These are phyloP conservation scores for Olivierus martensii DNA, from an alignment of 1,140 invertebrate species.

Conservation along the genomic window DNA sequence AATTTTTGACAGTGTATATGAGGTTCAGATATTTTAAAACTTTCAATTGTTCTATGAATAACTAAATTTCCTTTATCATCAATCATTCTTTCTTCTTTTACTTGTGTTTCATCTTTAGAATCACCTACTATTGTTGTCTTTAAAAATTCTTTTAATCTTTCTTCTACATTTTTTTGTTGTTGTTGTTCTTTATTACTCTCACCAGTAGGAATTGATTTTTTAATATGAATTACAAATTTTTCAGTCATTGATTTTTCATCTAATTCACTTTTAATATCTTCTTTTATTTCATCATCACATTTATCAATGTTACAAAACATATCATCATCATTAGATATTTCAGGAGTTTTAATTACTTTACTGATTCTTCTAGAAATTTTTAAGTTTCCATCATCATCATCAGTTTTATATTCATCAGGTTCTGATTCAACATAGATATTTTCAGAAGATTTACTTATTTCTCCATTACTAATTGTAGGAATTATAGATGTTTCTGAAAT, in stretches of 20 bases:
- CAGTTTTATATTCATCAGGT: conserved; percentile 7
- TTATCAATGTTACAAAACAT: not conserved
- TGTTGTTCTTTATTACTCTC: not conserved
- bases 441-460: too few species aligned
- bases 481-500: too few species aligned
- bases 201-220: not conserved
- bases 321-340: not conserved
- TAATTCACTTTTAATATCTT: not conserved
- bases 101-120: conserved; percentile 6
- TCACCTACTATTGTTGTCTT: conserved; percentile 5
- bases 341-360: not conserved
- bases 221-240: not conserved
- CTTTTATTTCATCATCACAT: not conserved
- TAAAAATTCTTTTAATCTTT: conserved; percentile 16
- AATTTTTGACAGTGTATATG: conserved; percentile 10
- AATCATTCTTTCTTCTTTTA: conserved; percentile 15
- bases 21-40: conserved; percentile 7
- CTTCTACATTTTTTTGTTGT: conserved; percentile 4
- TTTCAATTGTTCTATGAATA: conserved; percentile 7
- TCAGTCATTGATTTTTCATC: not conserved
- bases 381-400: conserved; percentile 10
- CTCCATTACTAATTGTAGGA: too few species aligned
- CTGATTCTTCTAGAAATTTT: conserved; percentile 6
- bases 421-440: not conserved
- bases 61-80: conserved; percentile 17